These are phyloP conservation scores for Lethrus apterus DNA, from an alignment of 1,140 invertebrate genomes.

Conservation along the genomic window DNA sequence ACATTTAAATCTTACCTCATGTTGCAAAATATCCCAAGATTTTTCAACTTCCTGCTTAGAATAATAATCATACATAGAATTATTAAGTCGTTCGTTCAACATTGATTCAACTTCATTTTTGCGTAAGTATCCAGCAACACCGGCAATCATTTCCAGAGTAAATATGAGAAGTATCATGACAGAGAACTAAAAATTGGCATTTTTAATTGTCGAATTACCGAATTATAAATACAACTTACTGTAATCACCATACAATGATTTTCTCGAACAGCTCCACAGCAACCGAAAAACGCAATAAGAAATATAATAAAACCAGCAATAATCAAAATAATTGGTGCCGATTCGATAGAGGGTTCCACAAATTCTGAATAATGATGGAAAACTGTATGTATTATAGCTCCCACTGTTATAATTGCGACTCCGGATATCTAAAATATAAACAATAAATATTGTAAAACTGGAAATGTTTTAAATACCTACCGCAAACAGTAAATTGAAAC, in stretches of 20 bases:
- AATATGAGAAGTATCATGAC: constrained; percentile 75
- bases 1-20: constrained; percentile 56
- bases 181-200: constrained; percentile 59
- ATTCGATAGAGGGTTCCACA: constrained; percentile 59
- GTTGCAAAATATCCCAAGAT: constrained; percentile 71
- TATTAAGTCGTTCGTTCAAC: constrained; percentile 58
- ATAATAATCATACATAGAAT: constrained; percentile 60
- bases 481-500: constrained; percentile 75
- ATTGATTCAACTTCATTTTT: constrained; percentile 59
- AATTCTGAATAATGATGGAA: constrained; percentile 64
- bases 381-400: constrained; percentile 56
- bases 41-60: constrained; percentile 51
- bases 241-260: constrained; percentile 83
- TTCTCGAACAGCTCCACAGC: constrained; percentile 80
- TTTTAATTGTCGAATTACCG: not conserved
- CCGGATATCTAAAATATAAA: constrained; percentile 53
- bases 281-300: constrained; percentile 80
- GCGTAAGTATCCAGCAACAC: constrained; percentile 78
- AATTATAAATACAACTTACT: constrained; percentile 44
- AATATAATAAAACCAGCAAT: constrained; percentile 78
- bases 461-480: constrained; percentile 51
- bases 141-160: constrained; percentile 73
- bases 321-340: constrained; percentile 70
- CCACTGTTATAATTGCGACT: constrained; percentile 64
- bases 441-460: not conserved